Evolutionary conservation across 2,797 vertebrate species (phyloP), one percentile per base, ranked within the genome.

Genomic region (Champsocephalus esox): DNA sequence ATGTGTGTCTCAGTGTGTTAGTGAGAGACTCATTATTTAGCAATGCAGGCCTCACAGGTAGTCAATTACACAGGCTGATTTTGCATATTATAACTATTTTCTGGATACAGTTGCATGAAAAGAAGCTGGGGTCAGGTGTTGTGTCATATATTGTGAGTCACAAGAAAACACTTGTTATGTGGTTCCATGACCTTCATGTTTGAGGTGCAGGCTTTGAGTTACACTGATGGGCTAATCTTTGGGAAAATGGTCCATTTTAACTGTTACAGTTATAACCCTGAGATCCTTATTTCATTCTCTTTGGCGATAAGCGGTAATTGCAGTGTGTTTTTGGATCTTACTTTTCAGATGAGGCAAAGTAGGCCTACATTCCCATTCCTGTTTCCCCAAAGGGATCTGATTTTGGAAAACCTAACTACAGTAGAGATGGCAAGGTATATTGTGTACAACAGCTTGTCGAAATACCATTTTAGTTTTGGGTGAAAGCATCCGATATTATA

Each of bases 31-130:
- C 90, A 87, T 90, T 87, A 89, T 91, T 90, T 82, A 84, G 88
- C 79, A 92, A 87, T 78, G 84, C 83, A 83, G 85, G 84, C 86
- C 87, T 85, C 90, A 92, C 91, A 92, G 80, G 82, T 84, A 77
- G 88, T 83, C 77, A 85, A 86, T 86, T 87, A 81, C 72, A 73
- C 49, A 68, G 61, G 58, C 70, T 66, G 67, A 75, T 86, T 63
- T 62, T 21, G 56, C 70, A 66, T 72, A 74, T 75, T 81, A 74
- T 79, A 77, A 70, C 68, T 70, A 68, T 82, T 67, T 77, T 82
- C 70, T 55, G 73, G 73, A 81, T 70, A 72, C 81, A 82, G 74
- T 87, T 86, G 73, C 70, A 60, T 67, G 64, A 58, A 9, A 17
- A 69, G 50, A 43, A 73, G 62, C 56, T 34, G 60, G 69, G 83